Conservation (phyloP, 2,113 vertebrate species). For the Tamias sibiricus region DNA sequence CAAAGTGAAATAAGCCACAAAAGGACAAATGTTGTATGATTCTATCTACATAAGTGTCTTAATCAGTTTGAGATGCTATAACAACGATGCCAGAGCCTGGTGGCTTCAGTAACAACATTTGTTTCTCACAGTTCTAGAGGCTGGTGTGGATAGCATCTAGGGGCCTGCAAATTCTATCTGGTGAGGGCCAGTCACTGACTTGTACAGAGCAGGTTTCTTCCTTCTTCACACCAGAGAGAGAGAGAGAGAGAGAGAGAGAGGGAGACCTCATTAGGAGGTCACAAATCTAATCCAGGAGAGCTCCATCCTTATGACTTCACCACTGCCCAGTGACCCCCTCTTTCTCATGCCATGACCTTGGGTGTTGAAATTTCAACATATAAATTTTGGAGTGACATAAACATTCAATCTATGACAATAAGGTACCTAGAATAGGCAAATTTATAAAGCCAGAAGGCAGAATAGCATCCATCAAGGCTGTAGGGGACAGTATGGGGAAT, state of each 20-base stretch:
- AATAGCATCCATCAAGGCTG: not conserved
- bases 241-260: not conserved
- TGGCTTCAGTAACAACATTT: not conserved
- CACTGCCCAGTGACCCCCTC: rapidly evolving
- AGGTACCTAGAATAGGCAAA: not conserved
- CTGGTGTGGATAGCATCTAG: not conserved
- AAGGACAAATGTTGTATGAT: not conserved
- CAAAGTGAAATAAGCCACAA: not conserved
- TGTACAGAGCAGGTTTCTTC: too few species aligned
- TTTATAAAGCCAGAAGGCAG: not conserved
- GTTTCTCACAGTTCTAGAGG: not conserved
- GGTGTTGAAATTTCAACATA: not conserved
- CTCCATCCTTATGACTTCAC: not conserved
- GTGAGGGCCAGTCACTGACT: not conserved
- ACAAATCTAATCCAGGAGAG: not conserved
- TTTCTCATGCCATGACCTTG: not conserved
- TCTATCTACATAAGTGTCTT: not conserved
- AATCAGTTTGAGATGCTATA: not conserved
- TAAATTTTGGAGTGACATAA: not conserved
- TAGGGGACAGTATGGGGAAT: too few species aligned
- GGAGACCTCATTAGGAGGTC: not conserved
- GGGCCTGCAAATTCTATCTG: not conserved
- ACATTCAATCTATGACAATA: not conserved
- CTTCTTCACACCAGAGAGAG: not conserved
- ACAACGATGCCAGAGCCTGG: not conserved